Evolutionary conservation across 2,888 invertebrate genomes (phyloP), one percentile per base, ranked within the genome.

Genomic region (Euzophera pinguis): DNA sequence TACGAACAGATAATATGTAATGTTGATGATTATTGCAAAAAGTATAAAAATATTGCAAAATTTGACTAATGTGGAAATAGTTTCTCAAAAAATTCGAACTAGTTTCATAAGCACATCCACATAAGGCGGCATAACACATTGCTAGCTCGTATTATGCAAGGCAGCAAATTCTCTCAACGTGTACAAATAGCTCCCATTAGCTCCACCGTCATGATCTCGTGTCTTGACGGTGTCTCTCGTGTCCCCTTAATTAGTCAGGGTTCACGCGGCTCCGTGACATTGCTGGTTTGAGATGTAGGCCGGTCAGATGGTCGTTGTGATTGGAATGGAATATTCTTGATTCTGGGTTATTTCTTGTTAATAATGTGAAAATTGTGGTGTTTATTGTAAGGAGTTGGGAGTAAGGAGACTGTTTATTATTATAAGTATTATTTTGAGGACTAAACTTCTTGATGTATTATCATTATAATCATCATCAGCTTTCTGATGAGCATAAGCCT

Each of bases 261-360:
- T 43, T 43, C 42, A 27, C 42, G 42, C 38, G 12, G 38, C 38
- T n/a, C 42, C 42, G 42, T 43, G 42, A 43, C 42, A 43, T 43
- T 27, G 42, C 42, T 16, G 17, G 38, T 38, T 17, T 22, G 41
- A 41, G 22, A 43, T 43, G 7, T 43, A 43, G 42, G 42, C n/a
- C 42, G 22, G 27, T 27, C 42, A 43, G 42, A 43, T 43, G 42
- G 12, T 43, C 27, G 1, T n/a, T 12, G 13, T 12, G 42, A 43
- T 43, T 13, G 22, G 27, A 12, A 43, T 27, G 42, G 32, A 32
- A 32, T 13, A 38, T 43, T 27, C 42, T 43, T 12, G 27, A 27
- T 43, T 43, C n/a, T 12, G 4, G 13, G 5, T 38, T 43, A n/a
- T 27, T 27, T 9, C 27, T 27, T 41, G 41, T 17, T 39, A 39